Evolutionary conservation across 1,140 invertebrate species (phyloP).

Genomic region (Drosophila dunni): DNA sequence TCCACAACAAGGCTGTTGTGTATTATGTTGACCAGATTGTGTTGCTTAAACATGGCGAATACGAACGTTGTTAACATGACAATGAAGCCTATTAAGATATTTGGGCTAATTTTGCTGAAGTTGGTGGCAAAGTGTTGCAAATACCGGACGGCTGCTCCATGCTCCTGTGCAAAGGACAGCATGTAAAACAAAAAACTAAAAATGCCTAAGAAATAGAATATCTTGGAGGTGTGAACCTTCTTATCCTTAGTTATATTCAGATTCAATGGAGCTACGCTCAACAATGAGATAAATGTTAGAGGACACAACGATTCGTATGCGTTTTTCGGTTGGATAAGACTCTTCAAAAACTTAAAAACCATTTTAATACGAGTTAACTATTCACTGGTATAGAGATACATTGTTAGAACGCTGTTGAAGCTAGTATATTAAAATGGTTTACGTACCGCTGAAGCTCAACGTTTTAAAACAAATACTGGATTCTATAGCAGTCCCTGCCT

Average conservation of each 20-base stretch:
- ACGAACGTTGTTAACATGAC: constrained; percentile 79
- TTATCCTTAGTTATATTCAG: constrained; percentile 68
- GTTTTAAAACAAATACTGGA: too few relatives aligned
- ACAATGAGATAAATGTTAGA: constrained; percentile 68
- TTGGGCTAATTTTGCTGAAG: too few relatives aligned
- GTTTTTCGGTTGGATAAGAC: constrained; percentile 77
- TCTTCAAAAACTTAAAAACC: constrained; percentile 67
- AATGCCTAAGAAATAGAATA: constrained; percentile 69
- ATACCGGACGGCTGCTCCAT: too few relatives aligned
- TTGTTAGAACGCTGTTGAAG: too few relatives aligned
- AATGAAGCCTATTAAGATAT: constrained; percentile 66
- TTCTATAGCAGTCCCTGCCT: too few relatives aligned
- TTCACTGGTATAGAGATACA: too few relatives aligned
- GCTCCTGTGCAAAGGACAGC: constrained; percentile 62
- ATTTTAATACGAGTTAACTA: constrained; percentile 6
- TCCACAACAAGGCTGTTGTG: constrained; percentile 77
- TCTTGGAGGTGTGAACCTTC: constrained; percentile 74
- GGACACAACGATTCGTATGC: constrained; percentile 77
- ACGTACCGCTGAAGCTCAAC: too few relatives aligned
- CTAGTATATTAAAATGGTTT: too few relatives aligned
- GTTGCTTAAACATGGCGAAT: constrained; percentile 73
- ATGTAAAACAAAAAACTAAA: constrained; percentile 77
- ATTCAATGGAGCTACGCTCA: constrained; percentile 76
- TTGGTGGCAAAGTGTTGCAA: too few relatives aligned
- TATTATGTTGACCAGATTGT: constrained; percentile 68